A percentile compares a stretch with the other conserved stretches of the same genome.
Evolutionary conservation across 2,113 vertebrate genomes (phyloP).

Genomic region (Scytalopus superciliaris): DNA sequence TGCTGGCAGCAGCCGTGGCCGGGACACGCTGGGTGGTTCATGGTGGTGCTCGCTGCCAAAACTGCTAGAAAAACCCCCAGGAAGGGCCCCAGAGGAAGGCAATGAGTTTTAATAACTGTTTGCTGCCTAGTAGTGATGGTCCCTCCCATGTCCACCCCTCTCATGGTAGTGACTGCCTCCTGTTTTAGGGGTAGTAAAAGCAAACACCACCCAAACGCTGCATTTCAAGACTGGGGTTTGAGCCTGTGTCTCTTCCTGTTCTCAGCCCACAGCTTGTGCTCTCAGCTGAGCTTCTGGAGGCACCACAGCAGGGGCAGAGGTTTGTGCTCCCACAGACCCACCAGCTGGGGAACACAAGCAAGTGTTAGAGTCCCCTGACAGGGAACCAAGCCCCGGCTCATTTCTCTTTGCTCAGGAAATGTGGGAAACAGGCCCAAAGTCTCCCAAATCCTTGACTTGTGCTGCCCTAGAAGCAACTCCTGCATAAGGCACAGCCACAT

Average conservation of each 20-base stretch:
- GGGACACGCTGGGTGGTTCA: neutral
- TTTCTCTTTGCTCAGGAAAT: neutral
- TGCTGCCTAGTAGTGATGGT: neutral
- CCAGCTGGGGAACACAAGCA: accelerated
- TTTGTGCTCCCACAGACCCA: neutral
- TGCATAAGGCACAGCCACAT: too few relatives aligned
- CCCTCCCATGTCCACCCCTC: accelerated
- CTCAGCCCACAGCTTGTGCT: neutral
- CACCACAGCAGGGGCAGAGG: neutral
- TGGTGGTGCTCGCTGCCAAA: neutral
- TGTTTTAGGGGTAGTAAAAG: neutral
- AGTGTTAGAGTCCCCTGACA: neutral
- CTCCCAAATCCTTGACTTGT: neutral
- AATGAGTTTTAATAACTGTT: neutral
- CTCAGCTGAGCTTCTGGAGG: neutral
- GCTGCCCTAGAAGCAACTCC: neutral
- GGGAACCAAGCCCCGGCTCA: accelerated
- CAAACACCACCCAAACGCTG: neutral
- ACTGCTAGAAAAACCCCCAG: neutral
- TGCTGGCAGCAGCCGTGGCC: too few relatives aligned
- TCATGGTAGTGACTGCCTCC: neutral
- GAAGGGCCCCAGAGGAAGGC: neutral
- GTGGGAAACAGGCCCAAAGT: neutral
- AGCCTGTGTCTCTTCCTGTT: neutral
- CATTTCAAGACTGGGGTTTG: neutral